Evolutionary conservation across 2,888 invertebrate genomes (phyloP).

Genomic region (Timema podura): DNA sequence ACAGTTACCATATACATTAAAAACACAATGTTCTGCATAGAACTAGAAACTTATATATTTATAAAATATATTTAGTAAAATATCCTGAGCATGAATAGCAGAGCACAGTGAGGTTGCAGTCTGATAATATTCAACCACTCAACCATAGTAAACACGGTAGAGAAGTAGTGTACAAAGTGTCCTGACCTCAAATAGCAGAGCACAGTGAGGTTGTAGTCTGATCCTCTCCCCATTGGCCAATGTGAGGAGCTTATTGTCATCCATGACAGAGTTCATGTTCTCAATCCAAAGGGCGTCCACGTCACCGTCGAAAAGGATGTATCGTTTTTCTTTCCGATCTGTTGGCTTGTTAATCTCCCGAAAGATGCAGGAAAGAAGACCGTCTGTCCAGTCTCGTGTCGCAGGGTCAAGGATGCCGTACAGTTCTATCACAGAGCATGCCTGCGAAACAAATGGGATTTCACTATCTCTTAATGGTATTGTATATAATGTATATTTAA

Average conservation of each 20-base stretch:
- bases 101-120: conserved; percentile 71
- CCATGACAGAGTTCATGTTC: conserved; percentile 97
- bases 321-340: conserved; percentile 69
- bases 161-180: no score
- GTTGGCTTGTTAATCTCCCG: conserved; percentile 80
- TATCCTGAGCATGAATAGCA: conserved; percentile 73
- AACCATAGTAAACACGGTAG: no score
- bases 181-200: conserved; percentile 77
- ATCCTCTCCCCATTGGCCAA: conserved; percentile 89
- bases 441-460: conserved; percentile 51
- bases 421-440: conserved; percentile 82
- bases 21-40: no score
- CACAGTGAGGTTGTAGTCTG: conserved; percentile 73
- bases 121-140: conserved; percentile 81
- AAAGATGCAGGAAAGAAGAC: conserved; percentile 85
- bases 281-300: conserved; percentile 95
- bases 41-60: no score
- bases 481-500: no score
- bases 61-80: no score
- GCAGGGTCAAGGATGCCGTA: conserved; percentile 83
- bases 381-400: conserved; percentile 91
- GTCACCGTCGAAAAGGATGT: conserved; percentile 89
- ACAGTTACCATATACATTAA: no score
- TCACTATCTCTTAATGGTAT: no score
- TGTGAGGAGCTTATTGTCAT: conserved; percentile 86